Evolutionary conservation across 2,888 invertebrate genomes (phyloP), one percentile per base, ranked within the genome.

Genomic region (Xestia xanthographa): DNA sequence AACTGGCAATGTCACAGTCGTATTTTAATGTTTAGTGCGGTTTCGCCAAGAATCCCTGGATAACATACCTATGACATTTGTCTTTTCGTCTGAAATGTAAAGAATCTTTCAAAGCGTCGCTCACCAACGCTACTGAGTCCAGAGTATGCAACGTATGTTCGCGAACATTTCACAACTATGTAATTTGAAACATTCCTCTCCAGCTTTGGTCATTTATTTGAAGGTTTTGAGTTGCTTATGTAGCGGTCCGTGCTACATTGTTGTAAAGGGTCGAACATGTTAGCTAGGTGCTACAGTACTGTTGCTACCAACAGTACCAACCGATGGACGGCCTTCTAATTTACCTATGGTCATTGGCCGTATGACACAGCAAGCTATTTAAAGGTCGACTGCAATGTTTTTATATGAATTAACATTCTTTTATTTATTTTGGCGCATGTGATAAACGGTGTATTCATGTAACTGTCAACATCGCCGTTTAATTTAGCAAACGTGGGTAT

Each of bases 21-120:
- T 87, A 85, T 85, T 87, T 87, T 85, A 74, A 68, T 70, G 72
- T 80, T 75, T 72, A 72, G 68, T 77, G 79, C 65, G 79, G 80
- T 86, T 75, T 72, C 69, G 69, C 75, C 82, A 79, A 86, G 79
- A 82, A 85, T 85, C 71, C 72, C 66, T 79, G 69, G 80, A 78
- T 85, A 76, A 69, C 79, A 82, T 83, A 81, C 71, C 75, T 82
- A 82, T 85, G 79, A 83, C 82, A 86, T 87, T 84, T 76, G 82
- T 82, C 53, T 72, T 77, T 75, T 80, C 71, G 58, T 84, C 77
- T 87, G 80, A 87, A 90, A 92, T 92, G 92, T 90, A 77, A 84
- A 89, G 92, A 93, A 94, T 94, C 91, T 90, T 90, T 92, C 89
- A 91, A 91, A 92, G 90, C 86, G 72, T 43, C 88, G 67, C 87